These are phyloP conservation scores for Morphnarchus princeps DNA, from an alignment of 2,113 vertebrate genomes.

Conservation along the genomic window DNA sequence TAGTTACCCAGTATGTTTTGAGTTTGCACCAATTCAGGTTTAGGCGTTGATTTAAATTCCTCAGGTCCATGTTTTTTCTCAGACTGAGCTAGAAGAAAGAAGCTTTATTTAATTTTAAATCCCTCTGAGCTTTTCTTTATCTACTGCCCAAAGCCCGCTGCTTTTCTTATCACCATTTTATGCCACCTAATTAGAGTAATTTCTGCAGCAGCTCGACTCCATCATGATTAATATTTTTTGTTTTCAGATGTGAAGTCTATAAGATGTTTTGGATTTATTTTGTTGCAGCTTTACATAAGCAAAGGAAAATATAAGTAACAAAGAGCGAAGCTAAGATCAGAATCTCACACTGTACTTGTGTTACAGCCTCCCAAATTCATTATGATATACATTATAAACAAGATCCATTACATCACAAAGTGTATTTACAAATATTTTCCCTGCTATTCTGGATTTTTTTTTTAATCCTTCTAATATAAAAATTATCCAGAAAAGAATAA, in stretches of 20 bases:
- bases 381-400: not conserved
- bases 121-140: not conserved
- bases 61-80: not conserved
- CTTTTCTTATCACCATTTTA: not conserved
- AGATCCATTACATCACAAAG: not conserved
- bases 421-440: not conserved
- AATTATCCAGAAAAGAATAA: not conserved
- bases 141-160: not conserved
- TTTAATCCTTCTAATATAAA: not conserved
- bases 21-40: slow-evolving; percentile 33
- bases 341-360: not conserved
- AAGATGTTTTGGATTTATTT: not conserved
- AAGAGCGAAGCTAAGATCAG: not conserved
- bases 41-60: slow-evolving; percentile 15
- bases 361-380: not conserved
- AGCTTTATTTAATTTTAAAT: not conserved
- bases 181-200: not conserved
- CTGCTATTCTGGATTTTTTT: not conserved
- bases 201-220: not conserved
- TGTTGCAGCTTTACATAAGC: not conserved
- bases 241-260: not conserved
- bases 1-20: slow-evolving; percentile 26
- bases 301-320: not conserved
- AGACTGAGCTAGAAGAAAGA: slow-evolving; percentile 42
- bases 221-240: not conserved